Evolutionary conservation across 2,888 invertebrate genomes (phyloP).

Genomic region (Thymelicus acteon): DNA sequence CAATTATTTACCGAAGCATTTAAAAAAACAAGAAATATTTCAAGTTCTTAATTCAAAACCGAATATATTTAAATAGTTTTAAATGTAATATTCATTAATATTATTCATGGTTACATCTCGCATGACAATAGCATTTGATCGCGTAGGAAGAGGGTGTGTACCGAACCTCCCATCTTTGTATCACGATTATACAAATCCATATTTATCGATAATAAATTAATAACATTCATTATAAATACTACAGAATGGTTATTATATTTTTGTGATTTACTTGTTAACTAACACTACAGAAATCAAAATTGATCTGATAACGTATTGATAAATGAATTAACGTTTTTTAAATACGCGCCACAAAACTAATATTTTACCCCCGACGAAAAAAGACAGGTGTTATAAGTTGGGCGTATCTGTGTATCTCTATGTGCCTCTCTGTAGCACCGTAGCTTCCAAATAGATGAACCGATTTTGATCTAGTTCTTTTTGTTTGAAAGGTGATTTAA

Average conservation of each 20-base stretch:
- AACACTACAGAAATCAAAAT: not conserved
- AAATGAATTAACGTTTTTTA: not conserved
- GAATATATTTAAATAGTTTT: constrained; percentile 11
- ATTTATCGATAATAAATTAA: constrained; percentile 60
- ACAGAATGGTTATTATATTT: constrained; percentile 18
- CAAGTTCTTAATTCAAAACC: not conserved
- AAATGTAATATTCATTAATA: constrained; percentile 24
- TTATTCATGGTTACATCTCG: constrained; percentile 64
- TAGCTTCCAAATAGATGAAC: too few species aligned
- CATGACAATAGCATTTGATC: constrained; percentile 61
- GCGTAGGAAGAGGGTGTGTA: constrained; percentile 68
- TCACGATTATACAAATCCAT: constrained; percentile 70
- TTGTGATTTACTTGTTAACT: not conserved
- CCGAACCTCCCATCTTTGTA: constrained; percentile 57
- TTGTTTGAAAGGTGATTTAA: too few species aligned
- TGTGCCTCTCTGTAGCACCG: too few species aligned
- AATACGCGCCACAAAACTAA: not conserved
- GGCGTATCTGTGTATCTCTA: too few species aligned
- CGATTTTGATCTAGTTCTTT: too few species aligned
- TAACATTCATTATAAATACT: constrained; percentile 37
- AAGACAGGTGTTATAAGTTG: too few species aligned
- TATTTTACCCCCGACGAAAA: too few species aligned
- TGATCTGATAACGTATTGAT: not conserved
- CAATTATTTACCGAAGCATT: too few species aligned
- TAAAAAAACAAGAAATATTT: not conserved